phyloP scores from a whole-genome alignment of 2,888 invertebrate species.

The Spatulosminthurus flaviceps region DNA sequence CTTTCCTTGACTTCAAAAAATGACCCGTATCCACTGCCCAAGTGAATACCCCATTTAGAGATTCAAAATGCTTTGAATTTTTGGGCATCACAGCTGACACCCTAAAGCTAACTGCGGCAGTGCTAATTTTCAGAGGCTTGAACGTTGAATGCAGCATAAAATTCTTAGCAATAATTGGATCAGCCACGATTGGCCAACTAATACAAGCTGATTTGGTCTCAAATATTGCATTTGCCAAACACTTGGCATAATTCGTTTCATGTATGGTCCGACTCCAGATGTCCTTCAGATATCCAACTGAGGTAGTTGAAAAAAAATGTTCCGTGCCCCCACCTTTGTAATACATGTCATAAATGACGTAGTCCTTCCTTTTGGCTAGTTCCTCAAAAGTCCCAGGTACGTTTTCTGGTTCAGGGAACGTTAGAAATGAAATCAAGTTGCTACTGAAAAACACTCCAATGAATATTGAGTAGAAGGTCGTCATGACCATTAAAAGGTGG shows the following conservation, averaged over 20 bases:
- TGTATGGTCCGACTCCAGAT: background rate
- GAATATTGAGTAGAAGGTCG: constrained; percentile 21
- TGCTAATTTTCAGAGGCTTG: background rate
- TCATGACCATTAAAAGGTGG: background rate
- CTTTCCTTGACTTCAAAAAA: constrained; percentile 1
- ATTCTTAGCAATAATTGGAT: background rate
- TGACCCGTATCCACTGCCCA: background rate
- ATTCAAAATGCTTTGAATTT: constrained; percentile 25
- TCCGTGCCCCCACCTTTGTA: background rate
- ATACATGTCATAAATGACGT: background rate
- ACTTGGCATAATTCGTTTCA: background rate
- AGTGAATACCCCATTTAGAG: background rate
- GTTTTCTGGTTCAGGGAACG: constrained; percentile 25
- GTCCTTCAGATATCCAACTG: background rate
- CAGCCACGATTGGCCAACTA: background rate
- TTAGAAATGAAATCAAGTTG: constrained; percentile 31
- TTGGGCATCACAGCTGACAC: background rate
- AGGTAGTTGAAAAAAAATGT: background rate
- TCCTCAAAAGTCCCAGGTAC: constrained; percentile 29
- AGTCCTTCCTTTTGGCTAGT: background rate
- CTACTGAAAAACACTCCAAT: constrained; percentile 4
- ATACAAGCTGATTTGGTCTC: constrained; percentile 3
- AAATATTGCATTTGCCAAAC: background rate
- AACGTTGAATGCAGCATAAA: background rate
- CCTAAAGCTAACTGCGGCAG: background rate